A percentile compares a stretch with the other conserved stretches of the same genome.
phyloP scores from a whole-genome alignment of 2,888 invertebrate genomes.

The Ferrisia virgata region DNA sequence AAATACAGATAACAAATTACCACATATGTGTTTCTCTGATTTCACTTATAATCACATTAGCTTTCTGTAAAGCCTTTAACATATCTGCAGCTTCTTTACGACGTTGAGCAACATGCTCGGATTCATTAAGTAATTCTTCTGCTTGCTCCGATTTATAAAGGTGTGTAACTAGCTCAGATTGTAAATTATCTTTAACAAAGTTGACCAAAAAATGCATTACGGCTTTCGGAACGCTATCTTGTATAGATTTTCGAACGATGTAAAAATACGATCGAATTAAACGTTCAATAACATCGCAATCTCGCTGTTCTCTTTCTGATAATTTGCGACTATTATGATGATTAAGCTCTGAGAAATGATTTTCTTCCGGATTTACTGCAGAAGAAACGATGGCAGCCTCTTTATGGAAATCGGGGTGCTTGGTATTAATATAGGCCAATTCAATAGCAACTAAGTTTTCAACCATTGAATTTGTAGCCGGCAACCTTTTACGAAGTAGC shows the following conservation, averaged over 20 bases:
- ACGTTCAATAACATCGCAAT: conserved; percentile 95
- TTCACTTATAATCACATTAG: conserved; percentile 96
- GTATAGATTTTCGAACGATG: conserved; percentile 97
- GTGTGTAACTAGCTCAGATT: conserved; percentile 97
- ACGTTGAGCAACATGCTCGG: conserved; percentile 93
- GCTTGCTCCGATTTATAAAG: conserved; percentile 95
- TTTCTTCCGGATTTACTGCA: conserved; percentile 63
- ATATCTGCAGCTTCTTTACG: conserved; percentile 96
- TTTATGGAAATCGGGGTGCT: conserved; percentile 97
- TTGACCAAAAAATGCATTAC: conserved; percentile 99
- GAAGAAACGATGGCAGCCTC: conserved; percentile 90
- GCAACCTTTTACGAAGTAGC: conserved; percentile 83
- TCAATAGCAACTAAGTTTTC: conserved; percentile 97
- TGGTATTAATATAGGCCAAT: conserved; percentile 98
- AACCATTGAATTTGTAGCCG: conserved; percentile 95
- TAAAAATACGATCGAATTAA: conserved; percentile 98
- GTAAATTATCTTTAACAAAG: conserved; percentile 94
- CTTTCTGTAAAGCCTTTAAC: conserved; percentile 93
- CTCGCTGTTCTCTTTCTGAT: conserved; percentile 86
- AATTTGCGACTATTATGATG: conserved; percentile 75
- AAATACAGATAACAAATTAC: conserved; percentile 58
- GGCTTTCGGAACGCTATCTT: conserved; percentile 98
- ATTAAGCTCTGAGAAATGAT: conserved; percentile 77
- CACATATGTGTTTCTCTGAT: conserved; percentile 99
- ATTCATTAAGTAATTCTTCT: conserved; percentile 88